phyloP scores from a whole-genome alignment of 2,113 vertebrate species.

The Baryphthengus martii region DNA sequence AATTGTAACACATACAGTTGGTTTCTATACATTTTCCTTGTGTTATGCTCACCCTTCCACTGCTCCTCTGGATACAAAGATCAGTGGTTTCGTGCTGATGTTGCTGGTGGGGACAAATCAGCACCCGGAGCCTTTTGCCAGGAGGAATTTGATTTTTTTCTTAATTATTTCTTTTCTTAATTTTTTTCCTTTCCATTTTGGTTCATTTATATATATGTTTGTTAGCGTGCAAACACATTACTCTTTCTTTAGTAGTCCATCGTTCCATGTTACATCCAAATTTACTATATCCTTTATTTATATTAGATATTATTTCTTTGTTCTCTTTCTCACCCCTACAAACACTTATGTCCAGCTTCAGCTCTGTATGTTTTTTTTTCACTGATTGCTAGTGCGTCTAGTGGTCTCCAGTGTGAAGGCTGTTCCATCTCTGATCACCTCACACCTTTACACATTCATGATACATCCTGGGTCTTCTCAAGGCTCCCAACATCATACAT shows the following conservation, averaged over 20 bases:
- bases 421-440: too few relatives aligned
- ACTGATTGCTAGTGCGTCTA: too few relatives aligned
- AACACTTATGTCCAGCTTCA: not conserved
- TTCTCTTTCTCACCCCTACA: not conserved
- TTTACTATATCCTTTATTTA: not conserved
- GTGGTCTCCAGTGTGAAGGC: not conserved
- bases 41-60: not conserved
- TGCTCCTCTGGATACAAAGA: accelerated
- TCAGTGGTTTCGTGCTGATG: not conserved
- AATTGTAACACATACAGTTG: not conserved
- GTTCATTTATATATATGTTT: not conserved
- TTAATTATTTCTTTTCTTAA: not conserved
- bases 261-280: not conserved
- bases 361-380: not conserved
- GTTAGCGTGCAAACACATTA: not conserved
- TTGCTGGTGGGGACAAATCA: not conserved
- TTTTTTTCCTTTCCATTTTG: not conserved
- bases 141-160: not conserved
- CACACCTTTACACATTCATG: not conserved
- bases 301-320: not conserved
- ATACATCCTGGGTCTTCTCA: not conserved
- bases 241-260: not conserved
- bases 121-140: not conserved
- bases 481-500: not conserved
- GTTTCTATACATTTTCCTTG: not conserved